Conservation (phyloP, 2,113 vertebrate genomes). For the Campylomormyrus numenius region DNA sequence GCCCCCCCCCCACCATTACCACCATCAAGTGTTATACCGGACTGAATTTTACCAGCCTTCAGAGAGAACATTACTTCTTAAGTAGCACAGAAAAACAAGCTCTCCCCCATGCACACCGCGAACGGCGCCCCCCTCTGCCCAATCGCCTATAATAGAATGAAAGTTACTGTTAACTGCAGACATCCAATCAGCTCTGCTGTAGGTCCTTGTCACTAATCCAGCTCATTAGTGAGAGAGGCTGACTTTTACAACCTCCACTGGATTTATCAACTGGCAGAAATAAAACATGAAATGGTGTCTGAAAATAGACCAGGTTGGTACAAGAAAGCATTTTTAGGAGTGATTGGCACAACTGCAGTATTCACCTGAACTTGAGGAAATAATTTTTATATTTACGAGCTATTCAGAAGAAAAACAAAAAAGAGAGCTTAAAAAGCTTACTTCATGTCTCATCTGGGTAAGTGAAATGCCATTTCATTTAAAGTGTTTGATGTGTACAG, state of each 20-base stretch:
- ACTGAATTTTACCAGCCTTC: background rate
- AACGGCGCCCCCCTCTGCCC: background rate
- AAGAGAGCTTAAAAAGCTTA: background rate
- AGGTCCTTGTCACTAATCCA: constrained; percentile 23
- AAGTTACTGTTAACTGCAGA: background rate
- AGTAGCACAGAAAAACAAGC: constrained; percentile 9
- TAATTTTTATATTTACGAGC: background rate
- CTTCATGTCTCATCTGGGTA: background rate
- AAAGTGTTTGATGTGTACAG: background rate
- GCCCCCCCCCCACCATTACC: background rate
- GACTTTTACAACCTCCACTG: constrained; percentile 32
- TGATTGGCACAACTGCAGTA: background rate
- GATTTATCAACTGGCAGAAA: constrained; percentile 31
- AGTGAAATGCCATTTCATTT: background rate
- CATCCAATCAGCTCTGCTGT: constrained; percentile 18
- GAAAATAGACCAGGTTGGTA: constrained; percentile 27
- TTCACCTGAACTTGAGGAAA: constrained; percentile 15
- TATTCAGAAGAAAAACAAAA: background rate
- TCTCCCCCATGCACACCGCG: background rate
- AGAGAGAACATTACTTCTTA: constrained; percentile 11
- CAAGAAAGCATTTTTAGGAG: constrained; percentile 20
- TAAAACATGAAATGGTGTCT: constrained; percentile 15
- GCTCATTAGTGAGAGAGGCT: constrained; percentile 34
- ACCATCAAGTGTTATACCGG: background rate
- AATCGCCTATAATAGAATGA: background rate